These are phyloP conservation scores for Drosophila pseudotakahashii DNA, from an alignment of 2,888 invertebrate species.

Conservation along the genomic window DNA sequence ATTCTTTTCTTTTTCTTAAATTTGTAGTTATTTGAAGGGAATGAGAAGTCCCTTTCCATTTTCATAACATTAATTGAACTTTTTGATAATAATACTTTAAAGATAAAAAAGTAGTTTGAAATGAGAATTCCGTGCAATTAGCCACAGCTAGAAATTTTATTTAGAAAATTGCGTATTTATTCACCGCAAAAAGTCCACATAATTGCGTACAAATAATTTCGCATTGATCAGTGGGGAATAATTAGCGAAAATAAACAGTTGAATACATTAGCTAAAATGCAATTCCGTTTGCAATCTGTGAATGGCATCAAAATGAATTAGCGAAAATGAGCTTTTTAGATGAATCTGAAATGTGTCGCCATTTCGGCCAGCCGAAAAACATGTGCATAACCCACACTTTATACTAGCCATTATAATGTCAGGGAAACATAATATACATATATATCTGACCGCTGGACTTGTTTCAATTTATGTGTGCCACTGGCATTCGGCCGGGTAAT, in stretches of 20 bases:
- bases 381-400: background rate
- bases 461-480: constrained; percentile 32
- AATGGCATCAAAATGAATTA: constrained; percentile 3
- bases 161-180: background rate
- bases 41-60: too few species aligned
- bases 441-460: constrained; percentile 9
- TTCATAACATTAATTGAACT: too few species aligned
- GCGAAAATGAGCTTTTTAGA: constrained; percentile 11
- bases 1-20: too few species aligned
- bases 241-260: constrained; percentile 4
- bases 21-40: too few species aligned
- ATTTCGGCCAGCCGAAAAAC: constrained; percentile 4
- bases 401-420: too few species aligned
- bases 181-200: background rate
- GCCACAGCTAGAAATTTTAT: background rate
- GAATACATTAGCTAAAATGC: background rate
- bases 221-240: constrained; percentile 12
- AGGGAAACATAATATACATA: too few species aligned
- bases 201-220: background rate
- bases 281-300: constrained; percentile 1
- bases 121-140: background rate
- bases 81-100: too few species aligned
- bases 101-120: too few species aligned
- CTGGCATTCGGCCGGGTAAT: constrained; percentile 38
- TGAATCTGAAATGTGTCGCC: constrained; percentile 9